A percentile compares a stretch with the other conserved stretches of the same genome.
Conservation (phyloP, 2,797 vertebrate genomes). For the Chrysolophus pictus region DNA sequence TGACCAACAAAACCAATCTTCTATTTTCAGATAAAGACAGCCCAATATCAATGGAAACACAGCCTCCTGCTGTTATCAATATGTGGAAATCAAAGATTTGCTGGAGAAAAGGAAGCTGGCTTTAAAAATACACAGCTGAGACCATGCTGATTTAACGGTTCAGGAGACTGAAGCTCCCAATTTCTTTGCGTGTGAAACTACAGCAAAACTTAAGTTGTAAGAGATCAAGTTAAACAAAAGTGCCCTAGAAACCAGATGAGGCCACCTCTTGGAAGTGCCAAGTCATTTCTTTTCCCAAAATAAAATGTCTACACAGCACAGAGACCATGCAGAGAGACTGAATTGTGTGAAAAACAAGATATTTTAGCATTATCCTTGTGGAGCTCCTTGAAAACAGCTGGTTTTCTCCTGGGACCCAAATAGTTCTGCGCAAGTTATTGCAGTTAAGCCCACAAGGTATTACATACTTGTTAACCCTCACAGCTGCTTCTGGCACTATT, state of each 20-base stretch:
- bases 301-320: not conserved
- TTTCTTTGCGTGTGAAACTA: not conserved
- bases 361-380: not conserved
- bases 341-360: not conserved
- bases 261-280: not conserved
- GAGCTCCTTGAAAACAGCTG: not conserved
- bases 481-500: not conserved
- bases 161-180: not conserved
- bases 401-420: not conserved
- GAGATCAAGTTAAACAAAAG: not conserved
- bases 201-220: not conserved
- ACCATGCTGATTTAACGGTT: not conserved
- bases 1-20: not conserved
- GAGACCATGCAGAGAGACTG: not conserved
- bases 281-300: not conserved
- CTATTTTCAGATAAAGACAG: not conserved
- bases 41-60: not conserved
- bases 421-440: not conserved
- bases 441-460: not conserved
- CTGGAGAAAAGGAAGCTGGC: not conserved
- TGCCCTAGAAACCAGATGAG: not conserved
- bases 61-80: not conserved
- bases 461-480: not conserved
- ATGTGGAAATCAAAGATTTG: not conserved
- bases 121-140: slow-evolving; percentile 4